Evolutionary conservation across 1,140 invertebrate species (phyloP), one percentile per base, ranked within the genome.

Genomic region (Ptiloglossa arizonensis): DNA sequence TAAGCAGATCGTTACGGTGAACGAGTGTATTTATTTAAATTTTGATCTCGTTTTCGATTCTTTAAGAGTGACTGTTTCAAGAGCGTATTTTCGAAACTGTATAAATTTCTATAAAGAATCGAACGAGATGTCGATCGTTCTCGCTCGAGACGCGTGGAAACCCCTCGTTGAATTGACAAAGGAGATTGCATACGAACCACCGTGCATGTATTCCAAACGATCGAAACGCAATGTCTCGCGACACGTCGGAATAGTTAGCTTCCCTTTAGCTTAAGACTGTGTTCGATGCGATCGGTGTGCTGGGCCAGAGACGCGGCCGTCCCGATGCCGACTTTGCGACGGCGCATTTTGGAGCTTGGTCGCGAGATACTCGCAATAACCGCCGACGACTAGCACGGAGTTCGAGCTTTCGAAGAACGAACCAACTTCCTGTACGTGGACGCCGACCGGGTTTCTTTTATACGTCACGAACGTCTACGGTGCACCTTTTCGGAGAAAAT

Each of bases 301-400:
- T 32, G 29, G 13, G 29, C 19, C 8, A 68, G 54, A 76, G 73
- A 76, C 54, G 64, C 24, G 17, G 57, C 11, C 66, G 86, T 88
- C 64, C 87, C 85, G 77, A 89, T 89, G 32, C 85, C 86, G 46
- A 88, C 80, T 80, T 89, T 89, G 0, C 82, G 80, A 38, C 87
- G 88, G 69, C 85, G 85, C 87, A 88, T 89, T 85, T 87, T 88
- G 54, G 50, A 69, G 62, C 62, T 54, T 44, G 63, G 29, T 68
- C 52, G 76, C 29, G 64, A 81, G 83, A 88, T 85, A 83, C 13
- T 64, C 41, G 62, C 24, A 44, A 38, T 6, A n/a, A 69, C 29
- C 22, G 57, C 4, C n/a, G 15, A 56, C 70, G 19, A n/a, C 15
- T 22, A n/a, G 29, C 24, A 46, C 44, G 27, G 48, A 52, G 32